Evolutionary conservation across 2,797 vertebrate genomes (phyloP), one percentile per base, ranked within the genome.

Genomic region (Sebastiscus albofasciatus): DNA sequence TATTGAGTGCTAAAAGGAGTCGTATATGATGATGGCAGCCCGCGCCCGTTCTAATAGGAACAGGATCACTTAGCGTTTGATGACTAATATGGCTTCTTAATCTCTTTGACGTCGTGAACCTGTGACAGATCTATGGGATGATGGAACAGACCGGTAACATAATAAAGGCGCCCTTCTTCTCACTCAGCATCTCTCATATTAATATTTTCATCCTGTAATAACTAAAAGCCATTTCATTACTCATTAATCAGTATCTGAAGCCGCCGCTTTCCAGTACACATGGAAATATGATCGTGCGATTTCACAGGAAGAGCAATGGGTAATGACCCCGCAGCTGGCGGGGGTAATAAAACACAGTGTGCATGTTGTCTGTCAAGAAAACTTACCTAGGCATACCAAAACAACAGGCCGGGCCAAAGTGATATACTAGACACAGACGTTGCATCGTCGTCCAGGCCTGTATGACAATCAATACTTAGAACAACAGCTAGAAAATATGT

Each of bases 151-250:
- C 86, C 67, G 81, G 86, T 90, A 91, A 93, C 90, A 92, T 89
- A 91, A 94, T 93, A 90, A 93, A 90, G 87, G 87, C 72, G 26
- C 75, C 85, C 82, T 86, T 89, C 88, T 91, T 91, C 91, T 93
- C 93, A 91, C 92, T 94, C 93, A 88, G 90, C 92, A 87, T 91
- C 81, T 85, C 85, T 67, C 85, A 91, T 90, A 93, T 93, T 90
- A 93, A 93, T 92, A 89, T 93, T 93, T 93, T 90, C 90, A 85
- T 92, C 85, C 83, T 84, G 90, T 89, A 92, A 93, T 93, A 93
- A 94, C 89, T 93, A 90, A 94, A 93, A 94, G 91, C 88, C 87
- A 91, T 94, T 94, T 93, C 90, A 91, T 93, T 93, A 92, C 86
- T 93, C 93, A 94, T 94, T 95, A 92, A 93, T 95, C 91, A 94